Conservation (phyloP, 2,888 invertebrate genomes). For the Xestia ashworthii region DNA sequence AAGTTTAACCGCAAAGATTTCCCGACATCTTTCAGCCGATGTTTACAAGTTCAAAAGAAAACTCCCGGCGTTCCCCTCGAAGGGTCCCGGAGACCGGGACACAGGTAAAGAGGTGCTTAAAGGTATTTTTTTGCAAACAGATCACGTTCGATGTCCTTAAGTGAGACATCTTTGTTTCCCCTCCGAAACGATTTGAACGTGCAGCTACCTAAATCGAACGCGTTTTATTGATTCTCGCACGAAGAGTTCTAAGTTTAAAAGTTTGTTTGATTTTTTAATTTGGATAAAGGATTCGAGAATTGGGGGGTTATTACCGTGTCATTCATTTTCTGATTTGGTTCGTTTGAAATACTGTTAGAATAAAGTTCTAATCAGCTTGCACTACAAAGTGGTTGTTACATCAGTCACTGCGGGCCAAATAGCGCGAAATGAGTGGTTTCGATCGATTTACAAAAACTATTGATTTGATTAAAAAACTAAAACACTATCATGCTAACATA, state of each 20-base stretch:
- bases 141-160: slow-evolving; percentile 89
- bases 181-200: slow-evolving; percentile 81
- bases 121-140: slow-evolving; percentile 88
- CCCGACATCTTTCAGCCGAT: slow-evolving; percentile 83
- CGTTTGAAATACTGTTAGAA: too few species aligned
- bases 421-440: too few species aligned
- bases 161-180: slow-evolving; percentile 88
- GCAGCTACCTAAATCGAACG: slow-evolving; percentile 76
- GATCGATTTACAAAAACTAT: too few species aligned
- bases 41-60: slow-evolving; percentile 86
- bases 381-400: too few species aligned
- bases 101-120: slow-evolving; percentile 86
- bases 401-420: too few species aligned
- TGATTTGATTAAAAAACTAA: too few species aligned
- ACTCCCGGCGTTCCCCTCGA: slow-evolving; percentile 73
- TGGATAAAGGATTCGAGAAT: not conserved
- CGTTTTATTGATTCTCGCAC: slow-evolving; percentile 82
- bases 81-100: slow-evolving; percentile 65
- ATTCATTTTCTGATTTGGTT: not conserved
- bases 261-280: slow-evolving; percentile 40
- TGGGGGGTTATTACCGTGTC: slow-evolving; percentile 20
- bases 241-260: slow-evolving; percentile 52
- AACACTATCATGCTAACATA: too few species aligned
- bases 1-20: slow-evolving; percentile 83
- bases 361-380: too few species aligned